Base-by-base conservation (phyloP, 2,888 invertebrate genomes). In the Epinotia bilunana region DNA sequence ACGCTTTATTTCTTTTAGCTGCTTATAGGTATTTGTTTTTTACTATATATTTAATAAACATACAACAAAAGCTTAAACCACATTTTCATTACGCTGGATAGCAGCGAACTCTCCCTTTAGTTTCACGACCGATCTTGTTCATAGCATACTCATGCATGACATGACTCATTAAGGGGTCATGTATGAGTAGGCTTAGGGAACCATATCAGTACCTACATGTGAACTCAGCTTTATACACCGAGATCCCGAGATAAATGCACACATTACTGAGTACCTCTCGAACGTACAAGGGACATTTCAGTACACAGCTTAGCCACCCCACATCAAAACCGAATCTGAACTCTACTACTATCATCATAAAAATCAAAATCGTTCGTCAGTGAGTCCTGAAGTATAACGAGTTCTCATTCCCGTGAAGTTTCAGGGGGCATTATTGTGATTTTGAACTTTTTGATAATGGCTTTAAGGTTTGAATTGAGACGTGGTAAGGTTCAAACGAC, bases 321-420 rank as follows among this genome's bases (percentile, higher is more conserved):
- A 58, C 18, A 16, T 13, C 11, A 28, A 12, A 20, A n/a, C 4
- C 13, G 13, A 39, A 53, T 58, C 16, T 55, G 7, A 53, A 53
- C 13, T n/a, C 4, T 43, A 18, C 13, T 9, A 0, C 1, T 5
- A 46, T 4, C 0, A 4, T 3, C 1, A 58, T 49, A 64, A 3
- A 53, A 4, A 20, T 58, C 20, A 70, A 64, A 69, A 64, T 58
- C 2, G 46, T 3, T 64, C 20, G 12, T 49, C 3, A 1, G 13
- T 16, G 43, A 13, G 20, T 43, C 57, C n/a, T 58, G 18, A 55
- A 60, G n/a, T 65, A 39, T 55, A 67, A 72, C 20, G 46, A 72
- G 55, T 55, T 13, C 23, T 72, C 57, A 12, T 57, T 20, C 55
- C 62, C 65, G 57, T 72, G 57, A 72, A 72, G 20, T 57, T 75